A percentile compares a stretch with the other conserved stretches of the same genome.
Evolutionary conservation across 2,113 vertebrate genomes (phyloP).

Genomic region (Macquaria ambigua): DNA sequence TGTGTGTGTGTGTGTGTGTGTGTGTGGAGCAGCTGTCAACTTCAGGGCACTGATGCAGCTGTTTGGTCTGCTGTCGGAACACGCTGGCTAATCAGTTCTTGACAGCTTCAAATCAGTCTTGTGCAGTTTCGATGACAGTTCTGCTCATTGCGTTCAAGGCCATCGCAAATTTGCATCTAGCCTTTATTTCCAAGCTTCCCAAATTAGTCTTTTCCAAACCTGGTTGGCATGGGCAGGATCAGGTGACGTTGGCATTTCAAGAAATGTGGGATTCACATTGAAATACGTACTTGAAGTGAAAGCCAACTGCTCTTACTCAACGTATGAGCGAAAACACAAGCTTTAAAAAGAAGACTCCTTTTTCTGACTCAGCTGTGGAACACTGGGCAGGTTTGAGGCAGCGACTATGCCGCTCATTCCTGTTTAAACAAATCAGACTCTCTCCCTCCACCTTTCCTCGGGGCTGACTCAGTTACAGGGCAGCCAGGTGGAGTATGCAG

Average conservation of each 20-base stretch:
- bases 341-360: slow-evolving; percentile 84
- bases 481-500: slow-evolving; percentile 97
- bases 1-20: slow-evolving; percentile 23
- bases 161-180: slow-evolving; percentile 24
- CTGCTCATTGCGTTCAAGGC: slow-evolving; percentile 48
- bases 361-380: slow-evolving; percentile 82
- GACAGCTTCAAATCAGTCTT: slow-evolving; percentile 64
- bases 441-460: slow-evolving; percentile 38
- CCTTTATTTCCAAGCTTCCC: slow-evolving; percentile 41
- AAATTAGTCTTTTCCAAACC: slow-evolving; percentile 55
- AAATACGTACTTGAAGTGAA: slow-evolving; percentile 81
- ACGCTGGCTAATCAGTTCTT: slow-evolving; percentile 63
- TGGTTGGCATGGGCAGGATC: slow-evolving; percentile 18
- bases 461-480: slow-evolving; percentile 92
- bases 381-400: slow-evolving; percentile 64
- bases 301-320: slow-evolving; percentile 83
- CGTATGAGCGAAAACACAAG: slow-evolving; percentile 83
- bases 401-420: slow-evolving; percentile 57
- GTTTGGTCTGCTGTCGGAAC: slow-evolving; percentile 43
- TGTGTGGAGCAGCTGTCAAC: slow-evolving; percentile 43
- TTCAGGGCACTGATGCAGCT: slow-evolving; percentile 57
- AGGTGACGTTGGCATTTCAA: slow-evolving; percentile 28
- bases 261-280: slow-evolving; percentile 72
- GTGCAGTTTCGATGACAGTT: slow-evolving; percentile 33
- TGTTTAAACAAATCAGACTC: slow-evolving; percentile 71